Evolutionary conservation across 2,113 vertebrate genomes (phyloP), one percentile per base, ranked within the genome.

Genomic region (Coryphaenoides rupestris): DNA sequence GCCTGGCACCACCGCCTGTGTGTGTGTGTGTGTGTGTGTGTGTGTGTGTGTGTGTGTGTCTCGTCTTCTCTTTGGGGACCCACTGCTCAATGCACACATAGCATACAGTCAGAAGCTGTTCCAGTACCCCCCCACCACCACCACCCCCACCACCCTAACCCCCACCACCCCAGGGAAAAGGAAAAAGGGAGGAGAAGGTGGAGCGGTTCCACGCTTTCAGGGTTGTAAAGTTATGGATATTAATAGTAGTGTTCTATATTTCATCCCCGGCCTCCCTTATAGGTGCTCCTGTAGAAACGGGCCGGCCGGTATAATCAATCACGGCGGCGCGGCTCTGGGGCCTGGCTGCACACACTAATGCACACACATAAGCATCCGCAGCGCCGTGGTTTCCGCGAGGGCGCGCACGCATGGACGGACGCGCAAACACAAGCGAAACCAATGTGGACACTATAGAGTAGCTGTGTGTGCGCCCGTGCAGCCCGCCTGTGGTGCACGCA

Each of bases 171-270:
- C 83, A 79, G 71, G 82, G 75, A 19, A 17, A 52, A 33, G 65
- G 79, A 28, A 2, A 23, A 17, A 14, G n/a, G 7, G 21, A 40
- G 47, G 23, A 21, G 19, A 54, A 56, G 67, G 63, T 73, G 73
- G 74, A 78, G 45, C 24, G 53, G 9, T 72, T 69, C 70, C 72
- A 73, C 40, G 69, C 69, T 67, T 67, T 60, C 33, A 70, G 63
- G 69, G 65, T 59, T 80, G 77, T 70, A 4, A 71, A 76, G 68
- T 77, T 72, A 52, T 70, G 70, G 69, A 69, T 80, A 84, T 84
- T 81, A 83, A 77, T 76, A n/a, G 83, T 80, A 66, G 55, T 69
- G 75, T 73, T 87, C 75, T 79, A 81, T 77, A 76, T 85, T 87
- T 86, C 69, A 76, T 72, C 61, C 47, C 49, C 21, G 69, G n/a